These are phyloP conservation scores for Corythucha ciliata DNA, from an alignment of 2,888 invertebrate genomes.

Conservation along the genomic window DNA sequence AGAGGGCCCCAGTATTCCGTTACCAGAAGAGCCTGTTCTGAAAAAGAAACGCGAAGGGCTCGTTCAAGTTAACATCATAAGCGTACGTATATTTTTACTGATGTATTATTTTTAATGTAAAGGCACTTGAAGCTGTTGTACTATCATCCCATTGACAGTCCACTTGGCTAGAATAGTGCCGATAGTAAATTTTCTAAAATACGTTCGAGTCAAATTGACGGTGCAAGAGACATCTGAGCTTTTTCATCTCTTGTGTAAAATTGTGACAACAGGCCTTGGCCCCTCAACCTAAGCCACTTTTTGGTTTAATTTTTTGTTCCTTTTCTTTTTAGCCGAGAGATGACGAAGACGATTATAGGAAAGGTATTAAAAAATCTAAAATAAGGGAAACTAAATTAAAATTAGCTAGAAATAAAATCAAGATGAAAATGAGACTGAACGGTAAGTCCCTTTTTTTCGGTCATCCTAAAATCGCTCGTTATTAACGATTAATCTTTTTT, in stretches of 20 bases:
- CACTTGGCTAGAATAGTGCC: too few relatives aligned
- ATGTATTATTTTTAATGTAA: background rate
- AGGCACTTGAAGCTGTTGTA: too few relatives aligned
- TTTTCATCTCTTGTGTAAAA: too few relatives aligned
- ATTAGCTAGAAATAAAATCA: constrained; percentile 22
- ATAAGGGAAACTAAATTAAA: constrained; percentile 50
- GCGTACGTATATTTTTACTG: constrained; percentile 45
- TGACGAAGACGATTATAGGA: constrained; percentile 70
- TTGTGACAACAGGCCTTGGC: background rate
- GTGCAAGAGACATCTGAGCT: too few relatives aligned
- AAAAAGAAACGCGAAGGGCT: constrained; percentile 48
- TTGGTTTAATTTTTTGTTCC: constrained; percentile 21
- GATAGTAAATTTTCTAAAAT: too few relatives aligned
- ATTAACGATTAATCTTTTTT: background rate
- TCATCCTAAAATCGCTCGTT: background rate
- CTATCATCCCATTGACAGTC: too few relatives aligned
- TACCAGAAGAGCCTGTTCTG: constrained; percentile 36
- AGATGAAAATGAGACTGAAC: constrained; percentile 22
- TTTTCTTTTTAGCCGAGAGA: constrained; percentile 56
- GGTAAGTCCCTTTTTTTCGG: background rate
- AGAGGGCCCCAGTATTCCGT: constrained; percentile 14
- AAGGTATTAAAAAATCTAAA: constrained; percentile 68
- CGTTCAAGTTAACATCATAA: constrained; percentile 55
- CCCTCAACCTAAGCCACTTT: constrained; percentile 3
- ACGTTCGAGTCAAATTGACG: too few relatives aligned